Evolutionary conservation across 2,888 invertebrate species (phyloP).

Genomic region (Pheosia tremula): DNA sequence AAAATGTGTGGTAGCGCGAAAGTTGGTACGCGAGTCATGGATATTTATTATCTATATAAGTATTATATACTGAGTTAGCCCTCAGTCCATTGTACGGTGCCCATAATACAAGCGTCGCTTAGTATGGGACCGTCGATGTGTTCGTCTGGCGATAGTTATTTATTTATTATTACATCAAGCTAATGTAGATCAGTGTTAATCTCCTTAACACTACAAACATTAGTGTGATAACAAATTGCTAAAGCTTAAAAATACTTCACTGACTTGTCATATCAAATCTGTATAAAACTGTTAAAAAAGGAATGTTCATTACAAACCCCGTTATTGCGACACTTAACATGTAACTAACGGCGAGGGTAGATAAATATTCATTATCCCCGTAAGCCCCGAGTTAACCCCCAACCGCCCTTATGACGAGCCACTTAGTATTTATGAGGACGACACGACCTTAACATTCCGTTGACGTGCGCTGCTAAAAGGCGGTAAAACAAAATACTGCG

Average conservation of each 20-base stretch:
- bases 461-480: neutral
- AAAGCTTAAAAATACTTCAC: neutral
- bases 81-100: no score
- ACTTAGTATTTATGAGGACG: constrained; percentile 33
- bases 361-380: constrained; percentile 35
- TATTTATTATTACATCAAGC: no score
- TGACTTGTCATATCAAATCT: neutral
- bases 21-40: no score
- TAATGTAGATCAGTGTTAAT: no score
- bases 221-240: no score
- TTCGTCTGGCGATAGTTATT: no score
- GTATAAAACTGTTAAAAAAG: neutral
- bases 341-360: constrained; percentile 21
- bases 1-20: no score
- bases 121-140: no score
- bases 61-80: no score
- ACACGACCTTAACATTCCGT: constrained; percentile 20
- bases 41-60: no score
- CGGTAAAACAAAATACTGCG: neutral
- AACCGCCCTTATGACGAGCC: constrained; percentile 19
- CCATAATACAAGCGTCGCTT: no score
- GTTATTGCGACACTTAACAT: constrained; percentile 4
- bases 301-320: neutral
- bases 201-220: no score
- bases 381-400: constrained; percentile 27